Percentiles rank a stretch among this genome's conserved stretches.
Evolutionary conservation across 1,140 invertebrate genomes (phyloP).

Genomic region (Musca vetustissima): DNA sequence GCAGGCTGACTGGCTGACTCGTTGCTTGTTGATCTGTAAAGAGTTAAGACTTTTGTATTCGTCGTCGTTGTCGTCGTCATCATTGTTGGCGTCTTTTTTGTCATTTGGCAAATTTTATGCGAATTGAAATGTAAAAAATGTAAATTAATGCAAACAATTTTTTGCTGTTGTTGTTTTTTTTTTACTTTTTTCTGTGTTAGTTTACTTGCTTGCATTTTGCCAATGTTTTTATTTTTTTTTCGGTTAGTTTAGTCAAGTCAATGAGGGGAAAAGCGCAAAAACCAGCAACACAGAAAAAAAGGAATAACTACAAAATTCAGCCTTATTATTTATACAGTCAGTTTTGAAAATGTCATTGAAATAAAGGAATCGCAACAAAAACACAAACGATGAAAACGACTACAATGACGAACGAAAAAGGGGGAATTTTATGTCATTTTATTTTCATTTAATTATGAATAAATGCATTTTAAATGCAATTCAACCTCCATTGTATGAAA

Average conservation of each 20-base stretch:
- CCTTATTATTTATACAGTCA: slow-evolving; percentile 21
- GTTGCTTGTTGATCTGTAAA: slow-evolving; percentile 10
- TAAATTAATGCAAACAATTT: slow-evolving; percentile 22
- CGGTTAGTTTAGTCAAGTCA: too few species aligned
- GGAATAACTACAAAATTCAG: neutral
- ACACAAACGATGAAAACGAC: too few species aligned
- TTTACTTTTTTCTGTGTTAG: too few species aligned
- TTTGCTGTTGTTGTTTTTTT: neutral
- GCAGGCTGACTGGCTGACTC: neutral
- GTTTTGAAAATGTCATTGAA: neutral
- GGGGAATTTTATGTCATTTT: slow-evolving; percentile 13
- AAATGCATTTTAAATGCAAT: slow-evolving; percentile 8
- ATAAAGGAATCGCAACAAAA: neutral
- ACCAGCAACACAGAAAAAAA: too few species aligned
- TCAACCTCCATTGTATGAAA: too few species aligned
- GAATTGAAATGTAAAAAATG: slow-evolving; percentile 24
- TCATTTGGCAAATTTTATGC: slow-evolving; percentile 22
- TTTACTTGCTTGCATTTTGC: too few species aligned
- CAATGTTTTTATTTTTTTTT: too few species aligned
- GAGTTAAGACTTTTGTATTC: neutral
- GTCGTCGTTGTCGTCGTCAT: neutral
- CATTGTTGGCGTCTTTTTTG: slow-evolving; percentile 2
- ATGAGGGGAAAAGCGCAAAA: too few species aligned
- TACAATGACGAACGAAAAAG: neutral
- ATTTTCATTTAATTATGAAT: slow-evolving; percentile 20